phyloP scores from a whole-genome alignment of 2,797 vertebrate genomes.

The Alca torda region DNA sequence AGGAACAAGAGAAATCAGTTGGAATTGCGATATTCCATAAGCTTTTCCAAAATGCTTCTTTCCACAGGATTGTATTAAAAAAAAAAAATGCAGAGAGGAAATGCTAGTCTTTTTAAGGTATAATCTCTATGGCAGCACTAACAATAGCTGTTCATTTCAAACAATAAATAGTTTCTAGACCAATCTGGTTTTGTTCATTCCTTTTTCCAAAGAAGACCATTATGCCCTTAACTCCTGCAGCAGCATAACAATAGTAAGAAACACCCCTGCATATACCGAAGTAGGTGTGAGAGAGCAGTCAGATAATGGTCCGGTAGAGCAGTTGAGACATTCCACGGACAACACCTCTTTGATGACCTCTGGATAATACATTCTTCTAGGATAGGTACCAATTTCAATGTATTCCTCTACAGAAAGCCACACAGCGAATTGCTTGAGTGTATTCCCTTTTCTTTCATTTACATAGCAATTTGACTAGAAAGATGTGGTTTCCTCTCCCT shows the following conservation, averaged over 20 bases:
- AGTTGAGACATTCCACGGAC: background rate
- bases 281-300: background rate
- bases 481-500: background rate
- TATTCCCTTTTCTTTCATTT: background rate
- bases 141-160: slow-evolving; percentile 52
- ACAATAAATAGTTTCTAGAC: background rate
- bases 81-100: background rate
- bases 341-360: background rate
- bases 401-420: background rate
- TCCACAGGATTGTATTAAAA: background rate
- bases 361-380: background rate
- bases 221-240: background rate
- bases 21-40: background rate
- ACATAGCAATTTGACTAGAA: background rate
- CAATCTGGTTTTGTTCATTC: background rate
- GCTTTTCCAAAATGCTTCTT: background rate
- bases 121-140: slow-evolving; percentile 47
- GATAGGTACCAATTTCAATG: background rate
- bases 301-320: background rate
- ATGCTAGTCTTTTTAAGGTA: slow-evolving; percentile 41
- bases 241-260: background rate
- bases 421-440: background rate
- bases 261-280: background rate
- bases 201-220: background rate
- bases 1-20: slow-evolving; percentile 6